Evolutionary conservation across 2,888 invertebrate species (phyloP).

Genomic region (Sminthurides aquaticus): DNA sequence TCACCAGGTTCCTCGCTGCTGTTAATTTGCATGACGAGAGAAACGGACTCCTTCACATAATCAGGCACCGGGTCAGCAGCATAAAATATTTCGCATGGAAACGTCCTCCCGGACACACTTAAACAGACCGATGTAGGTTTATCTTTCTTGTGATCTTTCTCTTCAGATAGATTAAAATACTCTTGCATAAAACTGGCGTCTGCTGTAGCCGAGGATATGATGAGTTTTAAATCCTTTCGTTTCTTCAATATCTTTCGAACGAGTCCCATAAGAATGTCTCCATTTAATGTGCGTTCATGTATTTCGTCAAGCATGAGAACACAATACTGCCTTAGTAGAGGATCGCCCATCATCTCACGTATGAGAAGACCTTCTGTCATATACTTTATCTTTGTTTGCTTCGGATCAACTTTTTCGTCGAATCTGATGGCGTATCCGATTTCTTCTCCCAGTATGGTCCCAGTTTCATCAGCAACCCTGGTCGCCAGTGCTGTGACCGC

Average conservation of each 20-base stretch:
- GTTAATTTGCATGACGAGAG: slow-evolving; percentile 84
- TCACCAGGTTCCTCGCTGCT: slow-evolving; percentile 72
- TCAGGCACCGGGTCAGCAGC: slow-evolving; percentile 71
- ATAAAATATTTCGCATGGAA: slow-evolving; percentile 81
- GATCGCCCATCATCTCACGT: slow-evolving; percentile 91
- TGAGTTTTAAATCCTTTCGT: slow-evolving; percentile 68
- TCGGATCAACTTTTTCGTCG: slow-evolving; percentile 56
- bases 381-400: slow-evolving; percentile 70
- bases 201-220: slow-evolving; percentile 91
- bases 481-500: slow-evolving; percentile 81
- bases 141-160: slow-evolving; percentile 45
- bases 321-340: slow-evolving; percentile 77
- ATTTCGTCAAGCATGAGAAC: slow-evolving; percentile 89
- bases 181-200: slow-evolving; percentile 78
- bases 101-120: slow-evolving; percentile 78
- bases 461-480: slow-evolving; percentile 81
- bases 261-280: slow-evolving; percentile 88
- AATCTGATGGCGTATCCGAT: slow-evolving; percentile 85
- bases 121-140: slow-evolving; percentile 71
- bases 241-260: slow-evolving; percentile 86
- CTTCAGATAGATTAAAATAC: slow-evolving; percentile 60
- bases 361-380: slow-evolving; percentile 94
- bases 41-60: slow-evolving; percentile 77
- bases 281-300: slow-evolving; percentile 86
- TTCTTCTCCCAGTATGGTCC: slow-evolving; percentile 62